A percentile compares a stretch with the other conserved stretches of the same genome.
These are phyloP conservation scores for Odontomachus brunneus DNA, from an alignment of 1,140 invertebrate genomes.

Conservation along the genomic window DNA sequence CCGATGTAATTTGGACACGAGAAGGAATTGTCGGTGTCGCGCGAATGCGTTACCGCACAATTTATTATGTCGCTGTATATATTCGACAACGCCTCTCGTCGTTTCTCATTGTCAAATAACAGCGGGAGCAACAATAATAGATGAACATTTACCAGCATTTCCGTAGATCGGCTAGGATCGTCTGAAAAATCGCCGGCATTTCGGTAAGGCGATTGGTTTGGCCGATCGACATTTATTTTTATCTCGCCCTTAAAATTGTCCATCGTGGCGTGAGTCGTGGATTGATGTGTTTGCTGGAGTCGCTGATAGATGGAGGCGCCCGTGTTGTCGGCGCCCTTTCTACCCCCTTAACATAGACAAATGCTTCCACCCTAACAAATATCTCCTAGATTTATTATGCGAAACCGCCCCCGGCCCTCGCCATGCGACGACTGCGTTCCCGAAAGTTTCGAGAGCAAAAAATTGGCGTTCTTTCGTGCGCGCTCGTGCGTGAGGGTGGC, in stretches of 20 bases:
- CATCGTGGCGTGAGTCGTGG: constrained; percentile 77
- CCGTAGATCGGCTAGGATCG: constrained; percentile 15
- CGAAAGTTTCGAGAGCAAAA: constrained; percentile 72
- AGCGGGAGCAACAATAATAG: not conserved
- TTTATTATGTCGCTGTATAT: not conserved
- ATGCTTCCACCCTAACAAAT: constrained; percentile 81
- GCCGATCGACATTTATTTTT: constrained; percentile 73
- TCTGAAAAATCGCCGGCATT: constrained; percentile 42
- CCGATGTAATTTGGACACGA: too few relatives aligned
- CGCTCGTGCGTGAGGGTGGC: constrained; percentile 63
- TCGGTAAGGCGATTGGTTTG: constrained; percentile 20
- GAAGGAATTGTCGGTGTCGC: too few relatives aligned
- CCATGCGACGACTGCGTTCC: constrained; percentile 66
- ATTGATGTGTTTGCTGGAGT: constrained; percentile 82
- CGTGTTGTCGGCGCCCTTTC: constrained; percentile 79
- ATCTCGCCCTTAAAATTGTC: constrained; percentile 77
- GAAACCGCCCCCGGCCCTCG: constrained; percentile 73
- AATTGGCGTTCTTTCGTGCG: constrained; percentile 73
- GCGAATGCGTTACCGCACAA: not conserved
- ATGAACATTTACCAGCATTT: constrained; percentile 17
- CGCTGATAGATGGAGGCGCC: constrained; percentile 82
- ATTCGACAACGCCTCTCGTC: not conserved
- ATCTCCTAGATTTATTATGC: constrained; percentile 84
- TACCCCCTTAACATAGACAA: constrained; percentile 80
- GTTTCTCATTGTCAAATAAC: constrained; percentile 7